These are phyloP conservation scores for Phymatocera aterrima DNA, from an alignment of 2,888 invertebrate genomes.

Conservation along the genomic window DNA sequence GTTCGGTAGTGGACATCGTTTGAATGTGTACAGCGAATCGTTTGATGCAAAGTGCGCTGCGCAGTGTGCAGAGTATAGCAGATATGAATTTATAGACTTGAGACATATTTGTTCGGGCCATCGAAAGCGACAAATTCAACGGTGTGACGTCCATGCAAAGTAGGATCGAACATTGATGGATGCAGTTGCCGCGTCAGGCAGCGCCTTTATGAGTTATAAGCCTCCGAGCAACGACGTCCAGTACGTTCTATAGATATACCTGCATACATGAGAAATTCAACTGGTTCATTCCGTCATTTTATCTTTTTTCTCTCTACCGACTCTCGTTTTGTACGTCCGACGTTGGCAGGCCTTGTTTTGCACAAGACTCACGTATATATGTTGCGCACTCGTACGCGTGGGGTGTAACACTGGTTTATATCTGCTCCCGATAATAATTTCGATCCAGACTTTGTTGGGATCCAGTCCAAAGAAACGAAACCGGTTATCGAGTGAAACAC, in stretches of 20 bases:
- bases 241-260: neutral
- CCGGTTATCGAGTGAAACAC: constrained; percentile 17
- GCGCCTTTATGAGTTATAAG: constrained; percentile 42
- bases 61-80: neutral
- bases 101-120: constrained; percentile 26
- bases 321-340: constrained; percentile 28
- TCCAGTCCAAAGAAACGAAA: constrained; percentile 23
- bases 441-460: constrained; percentile 41
- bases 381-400: constrained; percentile 22
- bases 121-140: constrained; percentile 21
- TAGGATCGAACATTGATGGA: constrained; percentile 42
- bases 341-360: constrained; percentile 33
- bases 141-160: constrained; percentile 35
- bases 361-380: constrained; percentile 9
- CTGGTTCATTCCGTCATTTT: constrained; percentile 31
- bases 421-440: constrained; percentile 44
- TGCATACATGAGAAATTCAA: constrained; percentile 13
- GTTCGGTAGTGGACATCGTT: constrained; percentile 31
- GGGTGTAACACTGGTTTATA: constrained; percentile 44
- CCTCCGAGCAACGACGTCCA: constrained; percentile 13
- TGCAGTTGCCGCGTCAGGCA: constrained; percentile 42
- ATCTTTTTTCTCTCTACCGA: neutral
- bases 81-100: constrained; percentile 26
- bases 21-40: constrained; percentile 6
- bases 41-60: neutral